Evolutionary conservation across 2,888 invertebrate genomes (phyloP), one percentile per base, ranked within the genome.

Genomic region (Yponomeuta cagnagella): DNA sequence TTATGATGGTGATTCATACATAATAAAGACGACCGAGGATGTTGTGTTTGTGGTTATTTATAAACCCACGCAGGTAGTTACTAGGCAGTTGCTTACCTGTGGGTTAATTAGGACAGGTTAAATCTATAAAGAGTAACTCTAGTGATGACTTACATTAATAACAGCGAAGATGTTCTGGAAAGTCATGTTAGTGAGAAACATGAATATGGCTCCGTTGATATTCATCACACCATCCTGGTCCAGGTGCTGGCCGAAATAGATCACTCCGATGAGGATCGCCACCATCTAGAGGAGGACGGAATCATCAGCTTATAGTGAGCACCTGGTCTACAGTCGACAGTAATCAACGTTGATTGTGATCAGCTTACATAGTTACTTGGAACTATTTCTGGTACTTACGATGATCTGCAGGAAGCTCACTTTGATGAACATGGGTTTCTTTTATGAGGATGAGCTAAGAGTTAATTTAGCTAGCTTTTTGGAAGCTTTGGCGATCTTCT

Each of bases 91-190:
- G 15, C 12, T 52, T 15, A 15, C 52, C 52, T 58, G 8, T 12
- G 52, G 52, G 5, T 8, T 37, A 5, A 5, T 37, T 37, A 37
- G 37, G 37, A 37, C 5, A 37, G 6, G 6, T 43, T 43, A 1
- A 43, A 43, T 43, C 8, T 43, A 12, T 58, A 58, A 58, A 58
- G 33, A 33, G 33, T 33, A 58, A 58, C 12, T 58, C 65, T 65
- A 65, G 31, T 65, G 10, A n/a, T 63, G 72, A 93, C 96, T 94
- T 88, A 98, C 98, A 85, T 96, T 97, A 72, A 98, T 95, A 65
- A 98, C 98, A 73, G 98, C 97, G 81, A 98, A 98, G n/a, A 98
- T 95, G 85, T 98, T 98, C 79, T 97, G 97, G 86, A 98, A 98
- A 8, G 98, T 98, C 95, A 98, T 96, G 81, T 97, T 98, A 23